These are phyloP conservation scores for Ctenochaetus hawaiiensis DNA, from an alignment of 2,797 vertebrate species.

Conservation along the genomic window DNA sequence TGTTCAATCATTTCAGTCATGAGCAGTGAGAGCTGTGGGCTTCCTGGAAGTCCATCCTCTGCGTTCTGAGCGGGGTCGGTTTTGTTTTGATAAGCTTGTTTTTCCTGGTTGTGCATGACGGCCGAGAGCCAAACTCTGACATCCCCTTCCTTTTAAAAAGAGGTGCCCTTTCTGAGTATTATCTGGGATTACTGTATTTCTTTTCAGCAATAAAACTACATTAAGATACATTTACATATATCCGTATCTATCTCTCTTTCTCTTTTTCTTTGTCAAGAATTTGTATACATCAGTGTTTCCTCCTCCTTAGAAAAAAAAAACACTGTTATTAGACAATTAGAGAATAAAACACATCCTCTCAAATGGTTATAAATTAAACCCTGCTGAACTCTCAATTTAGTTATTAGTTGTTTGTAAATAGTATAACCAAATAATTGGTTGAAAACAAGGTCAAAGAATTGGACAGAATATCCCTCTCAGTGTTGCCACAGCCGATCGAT, in stretches of 20 bases:
- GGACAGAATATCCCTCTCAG: conserved; percentile 48
- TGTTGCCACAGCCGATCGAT: conserved; percentile 76
- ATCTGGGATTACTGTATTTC: conserved; percentile 5
- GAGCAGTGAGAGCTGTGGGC: conserved; percentile 77
- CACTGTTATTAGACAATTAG: conserved; percentile 55
- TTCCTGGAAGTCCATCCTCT: conserved; percentile 88
- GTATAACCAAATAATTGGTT: conserved; percentile 77
- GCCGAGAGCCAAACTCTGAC: conserved; percentile 44
- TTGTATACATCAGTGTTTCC: conserved; percentile 6
- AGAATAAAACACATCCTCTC: conserved; percentile 45
- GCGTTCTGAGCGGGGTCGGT: conserved; percentile 81
- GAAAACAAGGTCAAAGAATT: conserved; percentile 55
- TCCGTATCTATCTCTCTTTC: background rate
- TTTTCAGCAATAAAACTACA: conserved; percentile 10
- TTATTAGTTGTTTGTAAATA: conserved; percentile 45
- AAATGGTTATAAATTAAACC: conserved; percentile 55
- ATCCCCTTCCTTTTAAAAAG: conserved; percentile 82
- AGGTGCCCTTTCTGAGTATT: conserved; percentile 34
- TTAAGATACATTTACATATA: background rate
- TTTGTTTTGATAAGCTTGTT: conserved; percentile 86
- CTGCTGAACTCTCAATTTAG: conserved; percentile 61
- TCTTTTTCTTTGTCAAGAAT: no score
- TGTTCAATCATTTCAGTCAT: conserved; percentile 85
- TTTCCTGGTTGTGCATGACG: conserved; percentile 62
- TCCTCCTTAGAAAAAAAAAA: conserved; percentile 43